Evolutionary conservation across 2,113 vertebrate genomes (phyloP).

Genomic region (Heloderma charlesbogerti): DNA sequence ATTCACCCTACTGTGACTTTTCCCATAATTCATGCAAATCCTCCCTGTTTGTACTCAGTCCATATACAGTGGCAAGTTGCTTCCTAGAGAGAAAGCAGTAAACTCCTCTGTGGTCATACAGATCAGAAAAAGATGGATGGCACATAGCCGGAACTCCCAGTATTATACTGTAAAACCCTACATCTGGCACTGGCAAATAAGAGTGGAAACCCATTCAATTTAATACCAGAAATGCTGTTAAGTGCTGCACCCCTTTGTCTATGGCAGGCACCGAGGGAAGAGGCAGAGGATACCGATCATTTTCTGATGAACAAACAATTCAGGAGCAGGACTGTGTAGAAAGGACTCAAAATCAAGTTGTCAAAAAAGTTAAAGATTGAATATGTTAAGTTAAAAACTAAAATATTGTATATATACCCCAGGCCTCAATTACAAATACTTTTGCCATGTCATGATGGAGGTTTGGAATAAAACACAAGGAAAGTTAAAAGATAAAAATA

Average conservation of each 20-base stretch:
- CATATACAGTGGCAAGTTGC: background rate
- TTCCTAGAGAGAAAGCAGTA: background rate
- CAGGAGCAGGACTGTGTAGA: background rate
- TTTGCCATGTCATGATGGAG: background rate
- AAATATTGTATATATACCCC: background rate
- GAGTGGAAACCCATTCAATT: background rate
- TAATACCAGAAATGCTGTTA: background rate
- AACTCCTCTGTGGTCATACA: background rate
- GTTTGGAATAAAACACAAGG: background rate
- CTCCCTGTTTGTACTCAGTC: background rate
- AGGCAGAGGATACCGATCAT: too few relatives aligned
- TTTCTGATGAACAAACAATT: background rate
- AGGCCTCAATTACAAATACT: background rate
- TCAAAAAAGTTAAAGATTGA: background rate
- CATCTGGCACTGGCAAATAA: background rate
- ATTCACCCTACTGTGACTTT: background rate
- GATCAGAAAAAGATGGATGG: background rate
- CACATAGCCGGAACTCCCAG: background rate
- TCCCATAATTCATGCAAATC: background rate
- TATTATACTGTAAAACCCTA: background rate
- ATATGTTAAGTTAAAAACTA: background rate
- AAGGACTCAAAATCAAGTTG: background rate
- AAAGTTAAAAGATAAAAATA: slow-evolving; percentile 31
- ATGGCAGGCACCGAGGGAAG: background rate
- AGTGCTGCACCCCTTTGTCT: background rate